These are phyloP conservation scores for Beris chalybata DNA, from an alignment of 2,888 invertebrate species.

Conservation along the genomic window DNA sequence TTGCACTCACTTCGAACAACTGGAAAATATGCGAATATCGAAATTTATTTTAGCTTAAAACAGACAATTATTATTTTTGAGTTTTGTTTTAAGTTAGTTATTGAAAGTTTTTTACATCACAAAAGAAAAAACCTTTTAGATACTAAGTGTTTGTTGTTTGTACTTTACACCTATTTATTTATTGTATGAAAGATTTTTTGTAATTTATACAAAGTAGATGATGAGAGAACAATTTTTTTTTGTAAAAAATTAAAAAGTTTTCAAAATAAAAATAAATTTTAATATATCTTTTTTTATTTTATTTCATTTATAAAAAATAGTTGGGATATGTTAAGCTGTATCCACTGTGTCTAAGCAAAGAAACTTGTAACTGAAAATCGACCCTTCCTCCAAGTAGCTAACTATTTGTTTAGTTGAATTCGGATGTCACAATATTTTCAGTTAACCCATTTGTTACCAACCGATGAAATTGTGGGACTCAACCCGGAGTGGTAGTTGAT, in stretches of 20 bases:
- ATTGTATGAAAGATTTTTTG: constrained; percentile 22
- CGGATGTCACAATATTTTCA: no score
- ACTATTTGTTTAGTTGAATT: no score
- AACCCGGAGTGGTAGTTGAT: no score
- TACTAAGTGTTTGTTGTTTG: constrained; percentile 34
- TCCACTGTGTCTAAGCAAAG: no score
- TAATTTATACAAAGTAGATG: constrained; percentile 35
- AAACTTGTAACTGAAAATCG: no score
- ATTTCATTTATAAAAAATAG: no score
- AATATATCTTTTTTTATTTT: not conserved
- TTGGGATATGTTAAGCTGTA: no score
- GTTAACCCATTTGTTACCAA: no score
- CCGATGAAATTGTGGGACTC: no score
- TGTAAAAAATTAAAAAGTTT: constrained; percentile 14
- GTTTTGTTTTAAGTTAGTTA: not conserved
- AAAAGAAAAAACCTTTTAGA: constrained; percentile 26
- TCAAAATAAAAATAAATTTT: not conserved
- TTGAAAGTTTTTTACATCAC: constrained; percentile 35
- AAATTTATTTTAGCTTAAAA: not conserved
- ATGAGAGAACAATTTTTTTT: constrained; percentile 4
- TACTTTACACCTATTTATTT: constrained; percentile 34
- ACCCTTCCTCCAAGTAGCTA: no score
- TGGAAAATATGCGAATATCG: no score
- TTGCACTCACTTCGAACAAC: no score
- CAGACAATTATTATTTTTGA: not conserved